These are phyloP conservation scores for Aphelenchoides besseyi DNA, from an alignment of 1,140 invertebrate genomes.

Conservation along the genomic window DNA sequence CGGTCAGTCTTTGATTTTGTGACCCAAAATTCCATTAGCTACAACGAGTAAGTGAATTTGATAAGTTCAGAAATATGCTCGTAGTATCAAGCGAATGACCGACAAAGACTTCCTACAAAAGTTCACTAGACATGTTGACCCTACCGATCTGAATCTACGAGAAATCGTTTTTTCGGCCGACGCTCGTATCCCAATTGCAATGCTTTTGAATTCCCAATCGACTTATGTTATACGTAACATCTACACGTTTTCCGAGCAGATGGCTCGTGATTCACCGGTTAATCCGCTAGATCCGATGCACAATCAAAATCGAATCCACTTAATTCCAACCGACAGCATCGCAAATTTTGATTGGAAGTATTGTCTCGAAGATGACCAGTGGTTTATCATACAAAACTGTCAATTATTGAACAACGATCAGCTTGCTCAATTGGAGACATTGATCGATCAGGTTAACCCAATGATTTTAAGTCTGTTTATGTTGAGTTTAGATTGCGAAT, in stretches of 20 bases:
- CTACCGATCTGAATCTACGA: slow-evolving; percentile 31
- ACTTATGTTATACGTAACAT: slow-evolving; percentile 41
- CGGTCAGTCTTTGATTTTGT: slow-evolving; percentile 40
- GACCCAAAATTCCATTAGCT: slow-evolving; percentile 22
- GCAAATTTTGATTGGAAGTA: slow-evolving; percentile 30
- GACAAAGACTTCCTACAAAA: slow-evolving; percentile 24
- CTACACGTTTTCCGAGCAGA: slow-evolving; percentile 34
- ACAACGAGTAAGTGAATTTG: slow-evolving; percentile 12
- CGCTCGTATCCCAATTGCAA: slow-evolving; percentile 28
- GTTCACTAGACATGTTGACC: slow-evolving; percentile 15
- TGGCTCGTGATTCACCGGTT: not conserved
- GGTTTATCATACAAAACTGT: slow-evolving; percentile 38
- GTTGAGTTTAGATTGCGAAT: slow-evolving; percentile 29
- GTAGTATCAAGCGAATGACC: slow-evolving; percentile 19
- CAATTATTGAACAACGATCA: slow-evolving; percentile 31
- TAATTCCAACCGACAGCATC: slow-evolving; percentile 30
- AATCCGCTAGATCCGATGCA: slow-evolving; percentile 19
- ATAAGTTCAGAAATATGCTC: not conserved
- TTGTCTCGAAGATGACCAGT: slow-evolving; percentile 37
- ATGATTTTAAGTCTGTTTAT: not conserved
- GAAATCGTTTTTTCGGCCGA: slow-evolving; percentile 16
- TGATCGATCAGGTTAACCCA: slow-evolving; percentile 31
- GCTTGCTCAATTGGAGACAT: slow-evolving; percentile 17
- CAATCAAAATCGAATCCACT: slow-evolving; percentile 27
- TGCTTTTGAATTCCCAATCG: slow-evolving; percentile 28